Evolutionary conservation across 2,113 vertebrate genomes (phyloP).

Genomic region (Muntiacus reevesi): DNA sequence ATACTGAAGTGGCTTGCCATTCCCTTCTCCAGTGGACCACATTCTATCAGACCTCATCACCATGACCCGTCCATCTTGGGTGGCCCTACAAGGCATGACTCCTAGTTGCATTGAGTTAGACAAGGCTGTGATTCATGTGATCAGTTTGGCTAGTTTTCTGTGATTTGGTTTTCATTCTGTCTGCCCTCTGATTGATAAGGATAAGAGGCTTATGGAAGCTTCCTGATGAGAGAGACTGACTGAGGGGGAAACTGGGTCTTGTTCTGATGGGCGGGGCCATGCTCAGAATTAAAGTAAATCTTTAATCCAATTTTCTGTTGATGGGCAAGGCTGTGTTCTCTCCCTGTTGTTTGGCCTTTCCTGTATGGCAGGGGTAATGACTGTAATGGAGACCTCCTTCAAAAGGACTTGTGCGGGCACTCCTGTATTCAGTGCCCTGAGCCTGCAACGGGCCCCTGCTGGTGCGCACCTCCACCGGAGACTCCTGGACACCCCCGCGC

Average conservation of each 20-base stretch:
- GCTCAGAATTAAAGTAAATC: background rate
- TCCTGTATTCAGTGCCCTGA: background rate
- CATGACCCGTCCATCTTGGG: background rate
- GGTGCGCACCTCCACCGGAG: background rate
- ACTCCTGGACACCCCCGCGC: background rate
- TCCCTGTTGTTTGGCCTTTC: background rate
- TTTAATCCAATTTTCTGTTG: background rate
- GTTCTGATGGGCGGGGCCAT: background rate
- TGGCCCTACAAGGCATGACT: background rate
- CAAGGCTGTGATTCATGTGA: background rate
- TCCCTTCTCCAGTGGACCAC: background rate
- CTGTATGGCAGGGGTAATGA: background rate
- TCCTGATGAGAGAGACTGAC: background rate
- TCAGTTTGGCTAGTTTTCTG: background rate
- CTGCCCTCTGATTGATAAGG: background rate
- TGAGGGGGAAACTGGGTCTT: background rate
- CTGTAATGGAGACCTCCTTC: background rate
- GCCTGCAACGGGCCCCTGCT: background rate
- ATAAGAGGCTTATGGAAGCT: background rate
- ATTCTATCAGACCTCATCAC: background rate
- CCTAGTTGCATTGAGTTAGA: background rate
- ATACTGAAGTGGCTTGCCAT: background rate
- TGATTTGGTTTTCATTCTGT: background rate
- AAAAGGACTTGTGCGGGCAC: background rate
- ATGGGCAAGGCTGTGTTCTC: background rate